These are phyloP conservation scores for Passer domesticus DNA, from an alignment of 2,113 vertebrate genomes.

Conservation along the genomic window DNA sequence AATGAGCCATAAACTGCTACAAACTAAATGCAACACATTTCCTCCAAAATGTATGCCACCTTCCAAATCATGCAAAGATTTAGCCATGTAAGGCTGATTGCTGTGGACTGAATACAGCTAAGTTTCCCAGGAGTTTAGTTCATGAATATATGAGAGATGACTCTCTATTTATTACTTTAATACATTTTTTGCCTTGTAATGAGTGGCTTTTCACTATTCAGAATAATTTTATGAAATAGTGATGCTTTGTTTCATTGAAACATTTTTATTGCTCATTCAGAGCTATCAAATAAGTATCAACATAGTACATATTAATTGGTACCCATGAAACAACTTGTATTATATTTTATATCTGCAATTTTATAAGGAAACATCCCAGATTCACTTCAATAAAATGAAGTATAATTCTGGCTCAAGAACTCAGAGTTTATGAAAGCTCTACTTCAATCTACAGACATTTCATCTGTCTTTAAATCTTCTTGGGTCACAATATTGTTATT, in stretches of 20 bases:
- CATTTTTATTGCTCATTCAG: not conserved
- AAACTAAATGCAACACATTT: not conserved
- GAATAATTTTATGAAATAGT: not conserved
- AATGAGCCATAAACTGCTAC: not conserved
- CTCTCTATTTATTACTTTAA: slow-evolving; percentile 26
- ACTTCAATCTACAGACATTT: not conserved
- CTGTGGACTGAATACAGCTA: not conserved
- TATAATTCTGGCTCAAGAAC: not conserved
- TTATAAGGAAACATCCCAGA: not conserved
- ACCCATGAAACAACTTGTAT: not conserved
- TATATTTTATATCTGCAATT: not conserved
- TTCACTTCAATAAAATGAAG: not conserved
- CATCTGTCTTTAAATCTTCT: not conserved
- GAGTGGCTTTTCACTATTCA: not conserved
- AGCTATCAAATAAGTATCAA: not conserved
- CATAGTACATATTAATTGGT: not conserved
- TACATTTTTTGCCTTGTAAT: not conserved
- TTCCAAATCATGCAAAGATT: not conserved
- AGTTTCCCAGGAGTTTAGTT: not conserved
- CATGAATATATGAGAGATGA: slow-evolving; percentile 7
- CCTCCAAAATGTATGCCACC: not conserved
- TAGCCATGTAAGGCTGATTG: not conserved
- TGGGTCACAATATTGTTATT: not conserved
- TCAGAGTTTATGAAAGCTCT: slow-evolving; percentile 5
- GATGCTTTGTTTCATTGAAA: not conserved